Evolutionary conservation across 37 sponge, comb jelly and placozoan genomes (phyloP).

Genomic region (Geodia barretti): DNA sequence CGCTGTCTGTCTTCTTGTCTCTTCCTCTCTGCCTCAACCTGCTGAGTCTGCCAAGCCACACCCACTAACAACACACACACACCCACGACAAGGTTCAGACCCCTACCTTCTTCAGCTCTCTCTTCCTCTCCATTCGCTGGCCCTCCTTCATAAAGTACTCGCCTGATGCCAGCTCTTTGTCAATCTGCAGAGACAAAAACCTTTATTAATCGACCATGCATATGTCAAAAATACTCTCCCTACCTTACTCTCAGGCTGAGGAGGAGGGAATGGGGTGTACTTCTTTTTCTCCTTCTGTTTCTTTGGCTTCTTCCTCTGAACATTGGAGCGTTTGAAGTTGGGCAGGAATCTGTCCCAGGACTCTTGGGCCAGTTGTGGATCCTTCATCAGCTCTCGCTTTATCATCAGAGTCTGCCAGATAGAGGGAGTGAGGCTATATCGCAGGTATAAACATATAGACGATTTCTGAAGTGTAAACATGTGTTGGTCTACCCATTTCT

Average conservation of each 20-base stretch:
- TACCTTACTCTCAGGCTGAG: slow-evolving; percentile 97
- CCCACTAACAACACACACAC: no score
- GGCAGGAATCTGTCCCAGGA: slow-evolving; percentile 99
- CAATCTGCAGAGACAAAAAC: slow-evolving; percentile 60
- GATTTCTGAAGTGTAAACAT: no score
- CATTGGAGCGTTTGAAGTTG: slow-evolving; percentile 91
- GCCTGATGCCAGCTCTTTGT: slow-evolving; percentile 94
- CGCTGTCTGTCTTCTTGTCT: slow-evolving; percentile 6
- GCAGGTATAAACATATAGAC: no score
- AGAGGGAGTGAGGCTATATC: slow-evolving; percentile 3
- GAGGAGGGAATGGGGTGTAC: slow-evolving; percentile 99
- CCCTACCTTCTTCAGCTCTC: slow-evolving; percentile 34
- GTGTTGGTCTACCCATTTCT: no score
- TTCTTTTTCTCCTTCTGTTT: slow-evolving; percentile 64
- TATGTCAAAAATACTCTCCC: not conserved
- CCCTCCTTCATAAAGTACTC: slow-evolving; percentile 97
- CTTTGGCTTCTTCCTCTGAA: slow-evolving; percentile 75
- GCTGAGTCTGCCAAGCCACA: not conserved
- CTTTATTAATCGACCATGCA: not conserved
- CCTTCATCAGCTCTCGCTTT: slow-evolving; percentile 96
- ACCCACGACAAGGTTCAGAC: no score
- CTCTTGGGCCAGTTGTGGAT: slow-evolving; percentile 84
- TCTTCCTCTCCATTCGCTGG: slow-evolving; percentile 68
- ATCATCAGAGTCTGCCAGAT: slow-evolving; percentile 87
- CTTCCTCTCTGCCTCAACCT: not conserved